Percentiles rank a stretch among this genome's conserved stretches.
Conservation (phyloP, 2,113 vertebrate genomes). For the Corydoras maculifer region DNA sequence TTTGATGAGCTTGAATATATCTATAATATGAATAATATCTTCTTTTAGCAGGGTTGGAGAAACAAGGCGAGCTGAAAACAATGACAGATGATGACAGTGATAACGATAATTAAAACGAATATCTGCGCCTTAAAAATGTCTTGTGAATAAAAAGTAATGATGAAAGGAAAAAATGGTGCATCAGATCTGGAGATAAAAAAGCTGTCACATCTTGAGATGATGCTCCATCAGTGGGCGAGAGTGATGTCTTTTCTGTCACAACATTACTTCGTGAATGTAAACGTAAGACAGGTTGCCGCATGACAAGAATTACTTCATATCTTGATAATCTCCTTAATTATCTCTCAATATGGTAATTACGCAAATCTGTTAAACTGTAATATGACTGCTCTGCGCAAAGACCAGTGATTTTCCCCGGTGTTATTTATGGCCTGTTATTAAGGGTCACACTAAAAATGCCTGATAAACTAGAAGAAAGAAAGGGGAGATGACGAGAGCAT, state of each 20-base stretch:
- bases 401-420: constrained; percentile 17
- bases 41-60: too few relatives aligned
- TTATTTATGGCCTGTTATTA: constrained; percentile 17
- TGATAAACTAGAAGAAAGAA: constrained; percentile 31
- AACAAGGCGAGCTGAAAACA: too few relatives aligned
- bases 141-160: too few relatives aligned
- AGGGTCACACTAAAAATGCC: constrained; percentile 27
- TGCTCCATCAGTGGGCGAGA: too few relatives aligned
- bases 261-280: constrained; percentile 1
- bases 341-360: constrained; percentile 26
- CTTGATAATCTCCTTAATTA: constrained; percentile 21
- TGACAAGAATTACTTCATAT: constrained; percentile 11
- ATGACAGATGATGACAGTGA: too few relatives aligned
- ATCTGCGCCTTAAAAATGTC: too few relatives aligned
- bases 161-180: too few relatives aligned
- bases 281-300: neutral
- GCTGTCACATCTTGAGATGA: constrained; percentile 13
- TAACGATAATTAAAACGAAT: too few relatives aligned
- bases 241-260: too few relatives aligned
- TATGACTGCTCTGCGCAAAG: constrained; percentile 5
- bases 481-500: constrained; percentile 21
- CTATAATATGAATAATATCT: too few relatives aligned
- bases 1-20: too few relatives aligned
- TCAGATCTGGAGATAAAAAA: constrained; percentile 6
- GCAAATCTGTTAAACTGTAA: constrained; percentile 23